These are phyloP conservation scores for Aphaenogaster floridana DNA, from an alignment of 1,140 invertebrate genomes.

Conservation along the genomic window DNA sequence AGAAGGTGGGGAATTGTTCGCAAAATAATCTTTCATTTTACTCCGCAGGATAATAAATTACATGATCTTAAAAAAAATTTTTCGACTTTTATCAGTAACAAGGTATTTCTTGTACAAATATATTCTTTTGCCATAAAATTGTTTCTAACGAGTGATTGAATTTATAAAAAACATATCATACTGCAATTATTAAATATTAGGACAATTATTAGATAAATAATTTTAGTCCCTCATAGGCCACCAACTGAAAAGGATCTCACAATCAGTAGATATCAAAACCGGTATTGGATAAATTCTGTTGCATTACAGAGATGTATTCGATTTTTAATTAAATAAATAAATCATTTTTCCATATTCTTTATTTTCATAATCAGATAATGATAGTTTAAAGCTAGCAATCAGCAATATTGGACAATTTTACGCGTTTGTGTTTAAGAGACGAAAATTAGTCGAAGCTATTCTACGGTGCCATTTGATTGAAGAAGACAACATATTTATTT, in stretches of 20 bases:
- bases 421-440: neutral
- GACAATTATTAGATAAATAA: no score
- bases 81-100: neutral
- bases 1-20: neutral
- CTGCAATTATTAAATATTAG: neutral
- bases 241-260: no score
- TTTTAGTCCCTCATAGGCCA: no score
- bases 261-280: no score
- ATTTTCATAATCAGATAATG: constrained; percentile 1
- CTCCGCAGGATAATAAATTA: neutral
- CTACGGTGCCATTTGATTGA: neutral
- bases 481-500: constrained; percentile 2
- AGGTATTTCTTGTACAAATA: neutral
- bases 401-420: neutral
- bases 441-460: neutral
- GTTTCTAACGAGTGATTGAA: neutral
- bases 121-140: neutral
- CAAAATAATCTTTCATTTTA: neutral
- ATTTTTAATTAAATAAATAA: neutral
- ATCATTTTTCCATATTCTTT: neutral
- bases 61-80: neutral
- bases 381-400: neutral
- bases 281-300: no score
- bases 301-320: no score
- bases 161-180: neutral